Base-by-base conservation (phyloP, 1,140 invertebrate species). In the Neoseiulus cucumeris region DNA sequence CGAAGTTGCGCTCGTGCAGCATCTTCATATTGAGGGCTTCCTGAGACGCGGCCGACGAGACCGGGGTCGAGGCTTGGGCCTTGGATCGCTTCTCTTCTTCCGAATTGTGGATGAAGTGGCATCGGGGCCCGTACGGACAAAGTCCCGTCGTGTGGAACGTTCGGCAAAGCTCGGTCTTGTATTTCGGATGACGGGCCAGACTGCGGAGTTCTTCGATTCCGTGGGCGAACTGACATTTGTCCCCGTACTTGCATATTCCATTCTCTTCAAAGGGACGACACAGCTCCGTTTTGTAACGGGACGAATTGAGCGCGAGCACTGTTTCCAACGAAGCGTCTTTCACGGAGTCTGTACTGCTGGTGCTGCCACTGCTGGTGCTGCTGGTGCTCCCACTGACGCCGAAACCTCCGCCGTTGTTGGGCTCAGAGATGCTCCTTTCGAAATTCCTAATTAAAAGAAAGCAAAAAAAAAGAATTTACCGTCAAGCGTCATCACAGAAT, bases 211-310 rank as follows among this genome's bases (percentile, higher is more conserved):
- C 72, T 14, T 67, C 25, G 5, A 66, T 6, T 12, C 71, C 71
- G 64, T 72, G 72, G 7, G 72, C 71, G 65, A 72, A 72, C 33
- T 71, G 68, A 29, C 72, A 72, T 42, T 70, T 69, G 42, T 69
- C 67, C 14, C 68, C 72, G 65, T 72, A 72, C 45, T 70, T 68
- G 67, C 72, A 72, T 25, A 64, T 25, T 25, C 69, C 69, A 22
- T 66, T 66, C 42, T 70, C 71, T 41, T 64, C 64, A 41, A 33
- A 71, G n/a, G 68, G 68, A 28, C 70, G 65, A 67, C 72, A 72
- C 39, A 72, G 44, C 67, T 72, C 72, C 17, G 71, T 72, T 44
- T 72, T 72, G 66, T 72, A 72, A 20, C 69, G 67, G 28, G 65
- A 66, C 65, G 51, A 59, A 20, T 59, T 59, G 14, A 59, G 25